Conservation (phyloP, 2,113 vertebrate genomes). For the Potamarius usumacintae region DNA sequence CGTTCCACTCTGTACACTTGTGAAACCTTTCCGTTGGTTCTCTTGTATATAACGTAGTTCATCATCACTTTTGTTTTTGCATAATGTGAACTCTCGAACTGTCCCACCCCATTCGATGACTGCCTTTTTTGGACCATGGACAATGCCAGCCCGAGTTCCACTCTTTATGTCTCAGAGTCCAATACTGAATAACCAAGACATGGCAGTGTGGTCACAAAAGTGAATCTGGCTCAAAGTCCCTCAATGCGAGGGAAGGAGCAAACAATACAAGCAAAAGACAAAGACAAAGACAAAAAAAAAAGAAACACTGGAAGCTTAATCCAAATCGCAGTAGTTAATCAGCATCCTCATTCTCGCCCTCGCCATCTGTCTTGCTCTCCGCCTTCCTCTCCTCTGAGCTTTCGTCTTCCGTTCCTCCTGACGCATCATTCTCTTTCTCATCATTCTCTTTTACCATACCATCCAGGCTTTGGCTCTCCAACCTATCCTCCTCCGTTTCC, state of each 20-base stretch:
- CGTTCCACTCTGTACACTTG: conserved; percentile 93
- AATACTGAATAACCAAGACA: conserved; percentile 86
- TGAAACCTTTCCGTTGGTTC: conserved; percentile 67
- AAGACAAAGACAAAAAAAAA: conserved; percentile 61
- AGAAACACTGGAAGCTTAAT: conserved; percentile 78
- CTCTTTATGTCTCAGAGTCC: conserved; percentile 76
- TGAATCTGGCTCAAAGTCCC: conserved; percentile 91
- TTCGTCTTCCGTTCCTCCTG: conserved; percentile 82
- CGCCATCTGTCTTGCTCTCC: conserved; percentile 78
- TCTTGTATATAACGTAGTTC: conserved; percentile 49
- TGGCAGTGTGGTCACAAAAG: conserved; percentile 82
- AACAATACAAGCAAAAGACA: conserved; percentile 51
- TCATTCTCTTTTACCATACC: conserved; percentile 74
- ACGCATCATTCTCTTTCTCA: conserved; percentile 77
- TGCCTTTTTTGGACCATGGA: conserved; percentile 45
- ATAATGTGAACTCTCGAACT: conserved; percentile 90
- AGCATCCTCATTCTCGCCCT: conserved; percentile 67
- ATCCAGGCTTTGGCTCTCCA: conserved; percentile 83
- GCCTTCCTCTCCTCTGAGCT: conserved; percentile 89
- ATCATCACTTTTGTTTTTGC: conserved; percentile 76
- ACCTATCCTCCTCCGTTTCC: conserved; percentile 85
- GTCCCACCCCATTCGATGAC: conserved; percentile 70
- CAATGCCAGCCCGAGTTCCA: conserved; percentile 39
- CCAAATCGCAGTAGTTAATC: conserved; percentile 86
- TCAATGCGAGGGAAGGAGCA: conserved; percentile 57